phyloP scores from a whole-genome alignment of 1,140 invertebrate genomes.

The Oryzaephilus surinamensis region DNA sequence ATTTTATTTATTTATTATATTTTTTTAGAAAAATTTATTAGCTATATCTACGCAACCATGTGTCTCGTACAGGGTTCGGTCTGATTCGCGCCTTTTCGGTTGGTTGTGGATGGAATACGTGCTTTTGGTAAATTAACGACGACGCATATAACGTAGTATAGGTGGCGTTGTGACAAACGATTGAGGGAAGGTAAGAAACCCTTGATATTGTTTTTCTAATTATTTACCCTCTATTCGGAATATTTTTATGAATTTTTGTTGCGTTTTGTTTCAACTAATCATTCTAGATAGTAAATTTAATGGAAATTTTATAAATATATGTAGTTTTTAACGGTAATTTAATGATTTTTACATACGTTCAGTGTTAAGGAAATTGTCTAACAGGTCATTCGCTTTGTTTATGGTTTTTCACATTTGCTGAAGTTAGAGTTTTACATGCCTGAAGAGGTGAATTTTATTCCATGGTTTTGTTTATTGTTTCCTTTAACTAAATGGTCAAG shows the following conservation, averaged over 20 bases:
- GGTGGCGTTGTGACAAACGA: conserved; percentile 32
- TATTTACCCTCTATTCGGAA: conserved; percentile 18
- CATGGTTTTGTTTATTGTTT: too few relatives aligned
- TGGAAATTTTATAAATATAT: too few relatives aligned
- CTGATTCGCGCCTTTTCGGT: conserved; percentile 20
- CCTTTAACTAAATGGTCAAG: too few relatives aligned
- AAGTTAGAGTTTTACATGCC: conserved; percentile 10
- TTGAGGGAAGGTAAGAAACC: conserved; percentile 32
- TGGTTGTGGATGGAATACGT: conserved; percentile 24
- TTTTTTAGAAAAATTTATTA: too few relatives aligned
- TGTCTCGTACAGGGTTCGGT: conserved; percentile 23
- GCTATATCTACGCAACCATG: conserved; percentile 20
- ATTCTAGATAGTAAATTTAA: too few relatives aligned
- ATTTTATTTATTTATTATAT: too few relatives aligned
- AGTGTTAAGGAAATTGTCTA: conserved; percentile 29
- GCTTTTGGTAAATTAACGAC: conserved; percentile 30
- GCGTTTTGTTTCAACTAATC: conserved; percentile 8
- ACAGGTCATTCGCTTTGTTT: conserved; percentile 34
- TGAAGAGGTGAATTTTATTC: too few relatives aligned
- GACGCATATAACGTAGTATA: conserved; percentile 30
- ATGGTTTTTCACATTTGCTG: conserved; percentile 16
- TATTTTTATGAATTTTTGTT: conserved; percentile 14
- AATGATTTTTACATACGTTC: conserved; percentile 19
- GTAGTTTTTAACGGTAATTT: conserved; percentile 14
- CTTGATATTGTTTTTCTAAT: conserved; percentile 26